Evolutionary conservation across 1,140 invertebrate genomes (phyloP), one percentile per base, ranked within the genome.

Genomic region (Tetramorium simillimum): DNA sequence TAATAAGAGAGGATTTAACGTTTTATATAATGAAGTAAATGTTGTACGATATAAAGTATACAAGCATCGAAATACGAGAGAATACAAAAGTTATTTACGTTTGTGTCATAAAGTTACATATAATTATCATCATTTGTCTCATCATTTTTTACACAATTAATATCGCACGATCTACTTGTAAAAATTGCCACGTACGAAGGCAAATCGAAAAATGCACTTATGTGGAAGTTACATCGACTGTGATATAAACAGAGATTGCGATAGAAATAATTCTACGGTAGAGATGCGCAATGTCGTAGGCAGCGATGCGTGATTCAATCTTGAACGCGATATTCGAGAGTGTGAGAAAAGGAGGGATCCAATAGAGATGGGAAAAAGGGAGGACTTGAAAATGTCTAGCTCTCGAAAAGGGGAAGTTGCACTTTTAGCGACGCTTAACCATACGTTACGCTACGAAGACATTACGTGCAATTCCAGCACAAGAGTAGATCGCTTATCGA

Each of bases 401-500:
- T 82, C 24, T 82, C 21, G 80, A 73, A 82, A 73, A 73, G 40
- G 7, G 24, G 67, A 60, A 73, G 80, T 84, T 84, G 80, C 69
- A 84, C 80, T 75, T 84, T 84, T 75, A 62, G 69, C 18, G 14
- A 70, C 46, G 56, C 53, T 85, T 86, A 69, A 88, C 58, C 69
- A 56, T 87, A 76, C 43, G 69, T 85, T 87, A 87, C 51, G 49
- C 51, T 37, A 65, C 60, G 49, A 65, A 84, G 62, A 86, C 86
- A 49, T 75, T 63, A 24, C 21, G 81, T 53, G 53, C 51, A 56
- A 70, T 89, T 77, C 28, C 18, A 40, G n/a, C 53, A 63, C 40
- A 73, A 53, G 69, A 82, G 65, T 58, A 85, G 80, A 84, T 84
- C 80, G 69, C 53, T 73, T 88, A 89, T 89, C 87, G 87, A 88